Evolutionary conservation across 2,888 invertebrate species (phyloP), one percentile per base, ranked within the genome.

Genomic region (Sympetrum striolatum): DNA sequence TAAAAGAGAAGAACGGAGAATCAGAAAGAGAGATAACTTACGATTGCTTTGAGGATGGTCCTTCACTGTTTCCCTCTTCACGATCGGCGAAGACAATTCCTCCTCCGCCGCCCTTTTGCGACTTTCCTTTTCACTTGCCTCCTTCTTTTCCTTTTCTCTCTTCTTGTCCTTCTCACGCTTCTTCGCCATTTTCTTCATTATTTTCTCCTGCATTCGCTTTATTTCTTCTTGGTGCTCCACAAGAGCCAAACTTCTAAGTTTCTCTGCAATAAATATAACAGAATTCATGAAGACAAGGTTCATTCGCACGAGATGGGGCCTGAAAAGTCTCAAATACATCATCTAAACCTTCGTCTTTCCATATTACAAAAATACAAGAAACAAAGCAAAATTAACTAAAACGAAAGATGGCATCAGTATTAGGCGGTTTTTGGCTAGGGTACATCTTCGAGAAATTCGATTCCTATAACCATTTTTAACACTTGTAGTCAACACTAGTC

Each of bases 101-200:
- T 58, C 86, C n/a, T 86, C 60, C 60, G 60, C 86, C 25, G 86
- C 2, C 37, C 86, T 86, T 39, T 86, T 86, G 35, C 64, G 35
- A n/a, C 10, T 25, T 5, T n/a, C 18, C 15, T 31, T 22, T 35
- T 35, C 31, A 15, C 3, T 31, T 15, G 25, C 82, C 53, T 82
- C 35, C 18, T 53, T 35, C 58, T 82, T n/a, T n/a, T n/a, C 58
- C 22, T 58, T 53, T 58, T 82, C 53, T 12, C 82, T 15, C n/a
- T 3, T 35, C 82, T 82, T 82, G n/a, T n/a, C 58, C 22, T 58
- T 53, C 82, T 82, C 53, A 1, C 82, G 35, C n/a, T 3, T 35
- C 82, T 82, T 82, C 58, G 58, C 58, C 82, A 31, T 2, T 22
- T 82, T 82, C 82, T 35, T 82, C 18, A 0, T 58, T 15, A 58